phyloP scores from a whole-genome alignment of 64 coral and sea anemone species.

The Pocillopora damicornis region DNA sequence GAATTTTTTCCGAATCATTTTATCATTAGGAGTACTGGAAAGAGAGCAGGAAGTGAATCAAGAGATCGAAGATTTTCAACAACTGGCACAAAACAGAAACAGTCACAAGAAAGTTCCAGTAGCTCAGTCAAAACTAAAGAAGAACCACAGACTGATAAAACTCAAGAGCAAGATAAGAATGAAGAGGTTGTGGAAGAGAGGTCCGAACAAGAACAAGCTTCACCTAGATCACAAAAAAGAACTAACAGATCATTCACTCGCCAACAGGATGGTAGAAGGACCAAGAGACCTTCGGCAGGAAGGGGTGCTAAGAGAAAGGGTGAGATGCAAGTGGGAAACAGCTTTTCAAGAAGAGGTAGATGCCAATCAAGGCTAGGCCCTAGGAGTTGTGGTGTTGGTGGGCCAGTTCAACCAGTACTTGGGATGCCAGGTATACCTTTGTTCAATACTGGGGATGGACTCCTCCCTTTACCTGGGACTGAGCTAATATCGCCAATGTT shows the following conservation, averaged over 20 bases:
- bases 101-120: neutral
- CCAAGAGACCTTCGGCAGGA: neutral
- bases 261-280: neutral
- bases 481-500: neutral
- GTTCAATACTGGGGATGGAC: neutral
- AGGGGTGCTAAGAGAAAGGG: neutral
- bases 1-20: neutral
- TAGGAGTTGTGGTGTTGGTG: neutral
- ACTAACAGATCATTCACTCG: neutral
- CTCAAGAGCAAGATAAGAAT: neutral
- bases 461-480: neutral
- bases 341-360: slow-evolving; percentile 12
- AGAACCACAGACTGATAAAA: neutral
- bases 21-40: neutral
- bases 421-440: neutral
- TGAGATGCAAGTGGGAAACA: too few relatives aligned
- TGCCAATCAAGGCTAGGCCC: neutral
- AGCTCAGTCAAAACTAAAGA: neutral
- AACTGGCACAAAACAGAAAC: neutral
- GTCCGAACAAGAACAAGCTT: neutral
- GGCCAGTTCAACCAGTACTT: neutral
- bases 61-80: neutral
- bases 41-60: slow-evolving; percentile 10
- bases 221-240: slow-evolving; percentile 3
- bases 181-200: neutral